Base-by-base conservation (phyloP, 1,140 invertebrate genomes). In the Sitophilus oryzae region DNA sequence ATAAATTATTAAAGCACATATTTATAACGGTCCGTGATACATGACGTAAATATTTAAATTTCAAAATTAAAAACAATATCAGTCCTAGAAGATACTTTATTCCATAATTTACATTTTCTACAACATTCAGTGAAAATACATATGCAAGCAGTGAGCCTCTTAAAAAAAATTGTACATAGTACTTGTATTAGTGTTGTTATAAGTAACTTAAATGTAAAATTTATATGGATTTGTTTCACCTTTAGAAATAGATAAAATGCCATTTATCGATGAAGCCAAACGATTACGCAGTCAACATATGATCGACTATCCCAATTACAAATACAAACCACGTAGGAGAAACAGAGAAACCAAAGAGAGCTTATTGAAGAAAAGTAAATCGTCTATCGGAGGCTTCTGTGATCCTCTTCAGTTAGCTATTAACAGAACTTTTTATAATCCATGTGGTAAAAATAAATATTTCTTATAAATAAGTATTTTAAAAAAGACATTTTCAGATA, bases 241-340 rank as follows among this genome's bases (percentile, higher is more conserved):
- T 57, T 20, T 37, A 56, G 55, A 86, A 46, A 70, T 71, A 1
- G 82, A 88, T 53, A 81, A 86, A 59, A 73, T 80, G 50, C 89
- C 89, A 0, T 92, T 91, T 66, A 91, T 91, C 56, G 89, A 92
- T 67, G 88, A 91, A 73, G 85, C 85, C 0, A 87, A 87, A 66
- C 68, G 83, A 18, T 69, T 88, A 38, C 77, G 86, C 38, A 77
- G 79, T 11, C 79, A 85, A 57, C 86, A 89, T 66, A 88, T 88
- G 84, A 74, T 83, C 48, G 84, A 86, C 63, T 79, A 87, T 71
- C 84, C 84, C 1, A 80, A 84, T 58, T 86, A 86, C 67, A 86
- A 86, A 67, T 86, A 86, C 66, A 73, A 80, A 34, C 84, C 84
- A 0, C 73, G 83, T 59, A 74, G 84, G 58, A 85, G 84, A 69